These are phyloP conservation scores for Lepidurus couesii DNA, from an alignment of 1,140 invertebrate genomes.

Conservation along the genomic window DNA sequence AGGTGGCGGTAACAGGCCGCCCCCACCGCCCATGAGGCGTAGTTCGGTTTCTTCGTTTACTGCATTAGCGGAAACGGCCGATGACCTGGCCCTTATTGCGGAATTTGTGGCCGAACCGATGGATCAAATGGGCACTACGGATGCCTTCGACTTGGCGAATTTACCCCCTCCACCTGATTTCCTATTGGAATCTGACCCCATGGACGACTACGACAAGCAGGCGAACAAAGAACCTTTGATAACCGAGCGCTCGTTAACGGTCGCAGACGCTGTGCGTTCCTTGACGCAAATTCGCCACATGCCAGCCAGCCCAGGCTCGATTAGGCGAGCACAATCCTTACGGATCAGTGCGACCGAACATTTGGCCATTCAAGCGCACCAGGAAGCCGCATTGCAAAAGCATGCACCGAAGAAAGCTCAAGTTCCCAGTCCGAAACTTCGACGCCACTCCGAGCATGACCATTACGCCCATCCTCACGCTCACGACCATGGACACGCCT, in stretches of 20 bases:
- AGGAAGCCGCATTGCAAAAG: conserved; percentile 6
- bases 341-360: conserved; percentile 25
- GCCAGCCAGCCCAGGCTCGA: conserved; percentile 71
- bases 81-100: conserved; percentile 37
- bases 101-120: conserved; percentile 32
- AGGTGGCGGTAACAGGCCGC: conserved; percentile 19
- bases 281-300: conserved; percentile 77
- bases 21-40: conserved; percentile 26
- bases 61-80: conserved; percentile 36
- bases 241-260: conserved; percentile 49
- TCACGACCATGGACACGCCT: not conserved
- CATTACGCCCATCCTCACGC: conserved; percentile 24
- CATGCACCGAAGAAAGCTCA: conserved; percentile 22
- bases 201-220: conserved; percentile 36
- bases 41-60: conserved; percentile 36
- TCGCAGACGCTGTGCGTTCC: conserved; percentile 80
- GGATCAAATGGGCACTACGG: conserved; percentile 39
- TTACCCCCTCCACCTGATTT: conserved; percentile 79
- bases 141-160: conserved; percentile 51
- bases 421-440: conserved; percentile 23
- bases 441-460: conserved; percentile 23
- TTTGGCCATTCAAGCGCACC: not conserved
- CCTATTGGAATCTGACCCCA: conserved; percentile 56
- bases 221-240: conserved; percentile 7
- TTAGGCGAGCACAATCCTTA: conserved; percentile 53